Conservation (phyloP, 2,113 vertebrate species). For the pig (Sus scrofa) region T2T-Sscrofa CM000812.6:40634001-40634500, state of each 20-base stretch:
- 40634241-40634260: background rate
- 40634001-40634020: background rate
- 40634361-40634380: background rate
- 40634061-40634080: background rate
- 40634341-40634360: background rate
- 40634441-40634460: background rate
- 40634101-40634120: background rate
- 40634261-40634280: background rate
- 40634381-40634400: background rate
- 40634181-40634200: constrained; percentile 45
- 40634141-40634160: background rate
- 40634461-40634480: background rate
- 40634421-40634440: background rate
- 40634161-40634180: background rate
- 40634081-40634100: background rate
- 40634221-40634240: constrained; percentile 36
- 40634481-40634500: constrained; percentile 7
- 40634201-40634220: constrained; percentile 37
- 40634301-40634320: background rate
- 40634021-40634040: background rate
- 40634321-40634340: background rate
- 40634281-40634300: background rate
- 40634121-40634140: background rate
- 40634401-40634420: background rate
- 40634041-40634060: background rate